These are phyloP conservation scores for Geopemphigus sp. DNA, from an alignment of 1,140 invertebrate species.

Conservation along the genomic window DNA sequence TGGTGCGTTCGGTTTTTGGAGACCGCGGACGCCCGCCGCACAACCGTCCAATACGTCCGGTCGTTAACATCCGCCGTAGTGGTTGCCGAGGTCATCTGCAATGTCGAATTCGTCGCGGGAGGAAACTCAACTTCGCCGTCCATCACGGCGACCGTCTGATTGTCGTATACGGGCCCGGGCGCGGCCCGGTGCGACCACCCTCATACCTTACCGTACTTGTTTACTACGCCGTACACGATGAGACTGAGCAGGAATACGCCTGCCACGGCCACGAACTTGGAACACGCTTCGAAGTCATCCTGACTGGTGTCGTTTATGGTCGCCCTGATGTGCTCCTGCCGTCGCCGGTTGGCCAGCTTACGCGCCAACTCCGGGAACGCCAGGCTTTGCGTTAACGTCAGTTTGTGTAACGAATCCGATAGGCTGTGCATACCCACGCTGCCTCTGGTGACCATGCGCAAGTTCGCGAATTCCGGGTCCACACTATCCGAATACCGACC, in stretches of 20 bases:
- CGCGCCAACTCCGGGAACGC: constrained; percentile 71
- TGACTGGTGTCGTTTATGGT: constrained; percentile 59
- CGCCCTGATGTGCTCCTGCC: constrained; percentile 56
- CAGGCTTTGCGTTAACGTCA: constrained; percentile 73
- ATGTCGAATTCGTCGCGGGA: neutral
- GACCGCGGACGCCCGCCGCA: too few relatives aligned
- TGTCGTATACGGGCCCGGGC: neutral
- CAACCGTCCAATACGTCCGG: too few relatives aligned
- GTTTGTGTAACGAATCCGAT: constrained; percentile 70
- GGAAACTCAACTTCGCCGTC: neutral
- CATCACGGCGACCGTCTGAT: neutral
- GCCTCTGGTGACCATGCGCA: constrained; percentile 67
- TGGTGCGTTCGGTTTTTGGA: too few relatives aligned
- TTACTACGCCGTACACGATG: constrained; percentile 71
- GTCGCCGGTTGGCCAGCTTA: constrained; percentile 66
- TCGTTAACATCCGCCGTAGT: too few relatives aligned
- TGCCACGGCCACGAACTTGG: constrained; percentile 63
- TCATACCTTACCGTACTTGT: constrained; percentile 74
- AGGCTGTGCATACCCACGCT: constrained; percentile 71
- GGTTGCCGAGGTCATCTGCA: neutral
- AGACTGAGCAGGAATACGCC: constrained; percentile 70
- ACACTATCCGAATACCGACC: constrained; percentile 65
- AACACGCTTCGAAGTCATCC: constrained; percentile 53
- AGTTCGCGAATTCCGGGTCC: constrained; percentile 68
- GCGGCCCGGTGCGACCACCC: constrained; percentile 66